Percentiles rank a stretch among this genome's conserved stretches.
These are phyloP conservation scores for Dasyurus viverrinus DNA, from an alignment of 2,113 vertebrate genomes.

Conservation along the genomic window DNA sequence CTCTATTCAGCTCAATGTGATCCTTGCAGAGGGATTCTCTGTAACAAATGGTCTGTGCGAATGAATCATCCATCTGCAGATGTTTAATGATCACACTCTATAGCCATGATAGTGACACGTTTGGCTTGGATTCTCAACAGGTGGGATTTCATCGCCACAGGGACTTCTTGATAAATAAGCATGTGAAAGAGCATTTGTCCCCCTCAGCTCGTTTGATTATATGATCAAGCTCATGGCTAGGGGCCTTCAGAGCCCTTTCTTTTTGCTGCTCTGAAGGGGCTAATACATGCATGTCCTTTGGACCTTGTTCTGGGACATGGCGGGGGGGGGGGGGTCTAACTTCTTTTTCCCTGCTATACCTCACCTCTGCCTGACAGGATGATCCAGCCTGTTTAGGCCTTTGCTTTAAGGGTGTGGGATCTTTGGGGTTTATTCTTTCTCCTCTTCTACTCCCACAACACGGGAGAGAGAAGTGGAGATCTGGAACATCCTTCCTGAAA, in stretches of 20 bases:
- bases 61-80: constrained; percentile 79
- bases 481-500: constrained; percentile 48
- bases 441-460: constrained; percentile 38
- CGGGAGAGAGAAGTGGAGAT: constrained; percentile 55
- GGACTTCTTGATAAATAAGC: constrained; percentile 69
- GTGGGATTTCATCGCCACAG: not conserved
- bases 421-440: constrained; percentile 50
- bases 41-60: constrained; percentile 76
- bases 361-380: constrained; percentile 56
- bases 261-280: constrained; percentile 61
- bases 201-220: constrained; percentile 59
- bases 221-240: constrained; percentile 67
- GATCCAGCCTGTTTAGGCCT: constrained; percentile 52
- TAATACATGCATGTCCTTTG: constrained; percentile 46
- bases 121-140: constrained; percentile 73
- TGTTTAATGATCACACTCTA: constrained; percentile 76
- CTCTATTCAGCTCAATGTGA: constrained; percentile 81
- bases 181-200: constrained; percentile 73
- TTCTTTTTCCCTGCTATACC: constrained; percentile 71
- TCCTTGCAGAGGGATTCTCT: constrained; percentile 79
- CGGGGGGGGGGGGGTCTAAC: constrained; percentile 43
- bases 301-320: not conserved
- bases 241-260: constrained; percentile 65
- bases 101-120: constrained; percentile 67
- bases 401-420: constrained; percentile 61